A percentile compares a stretch with the other conserved stretches of the same genome.
These are phyloP conservation scores for Eurystomus glaucurus DNA, from an alignment of 2,797 vertebrate species.

Conservation along the genomic window DNA sequence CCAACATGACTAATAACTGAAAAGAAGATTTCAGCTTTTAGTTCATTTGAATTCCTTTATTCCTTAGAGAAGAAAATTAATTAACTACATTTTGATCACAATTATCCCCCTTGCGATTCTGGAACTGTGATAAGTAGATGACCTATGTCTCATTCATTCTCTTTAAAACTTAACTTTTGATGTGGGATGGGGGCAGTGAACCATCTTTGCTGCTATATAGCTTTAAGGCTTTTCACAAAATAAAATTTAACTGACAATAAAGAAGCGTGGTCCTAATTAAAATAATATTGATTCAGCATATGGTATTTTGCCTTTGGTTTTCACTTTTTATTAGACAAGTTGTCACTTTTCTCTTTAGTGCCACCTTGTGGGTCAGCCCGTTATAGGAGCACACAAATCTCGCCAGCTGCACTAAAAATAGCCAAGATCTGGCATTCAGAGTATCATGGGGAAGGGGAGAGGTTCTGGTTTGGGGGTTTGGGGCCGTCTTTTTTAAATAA, in stretches of 20 bases:
- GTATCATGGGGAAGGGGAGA: background rate
- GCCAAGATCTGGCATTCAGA: background rate
- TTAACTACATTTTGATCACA: slow-evolving; percentile 46
- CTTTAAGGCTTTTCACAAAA: slow-evolving; percentile 62
- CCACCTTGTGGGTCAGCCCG: slow-evolving; percentile 85
- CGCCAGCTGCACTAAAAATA: background rate
- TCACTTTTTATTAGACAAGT: slow-evolving; percentile 70
- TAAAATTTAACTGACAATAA: slow-evolving; percentile 69
- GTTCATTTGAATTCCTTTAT: slow-evolving; percentile 45
- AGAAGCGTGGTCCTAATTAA: slow-evolving; percentile 68
- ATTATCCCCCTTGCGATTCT: slow-evolving; percentile 21
- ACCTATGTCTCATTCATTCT: background rate
- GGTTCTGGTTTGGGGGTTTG: background rate
- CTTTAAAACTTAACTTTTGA: slow-evolving; percentile 58
- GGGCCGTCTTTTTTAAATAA: background rate
- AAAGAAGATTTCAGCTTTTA: slow-evolving; percentile 31
- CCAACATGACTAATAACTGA: background rate
- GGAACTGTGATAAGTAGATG: background rate
- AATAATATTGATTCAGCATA: slow-evolving; percentile 71
- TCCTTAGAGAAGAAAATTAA: slow-evolving; percentile 44
- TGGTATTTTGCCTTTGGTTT: slow-evolving; percentile 72
- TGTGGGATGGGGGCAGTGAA: slow-evolving; percentile 25
- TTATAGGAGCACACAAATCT: slow-evolving; percentile 48
- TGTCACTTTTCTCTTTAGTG: slow-evolving; percentile 85
- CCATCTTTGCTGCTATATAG: background rate